Evolutionary conservation across 2,888 invertebrate genomes (phyloP).

Genomic region (Thymelicus lineola): DNA sequence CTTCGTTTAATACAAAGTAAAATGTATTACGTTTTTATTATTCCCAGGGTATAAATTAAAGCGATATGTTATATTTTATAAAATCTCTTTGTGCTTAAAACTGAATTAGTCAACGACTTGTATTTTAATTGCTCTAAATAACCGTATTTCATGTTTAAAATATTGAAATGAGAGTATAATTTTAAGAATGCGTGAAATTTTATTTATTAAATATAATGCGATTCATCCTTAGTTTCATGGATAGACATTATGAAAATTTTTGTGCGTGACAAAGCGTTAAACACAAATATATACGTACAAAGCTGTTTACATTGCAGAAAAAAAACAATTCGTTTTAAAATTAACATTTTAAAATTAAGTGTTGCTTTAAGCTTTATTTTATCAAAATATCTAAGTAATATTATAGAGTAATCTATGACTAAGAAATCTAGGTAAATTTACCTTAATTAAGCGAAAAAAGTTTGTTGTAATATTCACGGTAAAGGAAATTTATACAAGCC

Average conservation of each 20-base stretch:
- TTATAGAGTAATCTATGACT: too few relatives aligned
- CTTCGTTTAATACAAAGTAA: constrained; percentile 1
- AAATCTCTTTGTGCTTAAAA: constrained; percentile 4
- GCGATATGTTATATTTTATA: constrained; percentile 11
- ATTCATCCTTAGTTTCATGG: too few relatives aligned
- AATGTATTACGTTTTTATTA: constrained; percentile 18
- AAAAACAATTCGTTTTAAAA: too few relatives aligned
- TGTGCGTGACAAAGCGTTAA: too few relatives aligned
- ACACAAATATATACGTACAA: too few relatives aligned
- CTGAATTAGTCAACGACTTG: background rate
- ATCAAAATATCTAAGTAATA: too few relatives aligned
- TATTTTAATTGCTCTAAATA: background rate
- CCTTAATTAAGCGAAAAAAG: background rate
- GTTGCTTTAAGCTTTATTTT: too few relatives aligned
- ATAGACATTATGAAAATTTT: too few relatives aligned
- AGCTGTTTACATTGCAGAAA: too few relatives aligned
- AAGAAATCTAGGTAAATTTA: background rate
- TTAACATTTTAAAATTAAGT: too few relatives aligned
- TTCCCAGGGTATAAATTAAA: background rate
- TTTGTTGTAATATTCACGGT: background rate
- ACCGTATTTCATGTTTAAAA: background rate
- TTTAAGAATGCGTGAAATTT: background rate
- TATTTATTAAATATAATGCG: too few relatives aligned
- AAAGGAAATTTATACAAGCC: background rate
- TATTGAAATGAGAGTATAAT: background rate